Conservation (phyloP, 2,797 vertebrate genomes). For the Platalea minor region DNA sequence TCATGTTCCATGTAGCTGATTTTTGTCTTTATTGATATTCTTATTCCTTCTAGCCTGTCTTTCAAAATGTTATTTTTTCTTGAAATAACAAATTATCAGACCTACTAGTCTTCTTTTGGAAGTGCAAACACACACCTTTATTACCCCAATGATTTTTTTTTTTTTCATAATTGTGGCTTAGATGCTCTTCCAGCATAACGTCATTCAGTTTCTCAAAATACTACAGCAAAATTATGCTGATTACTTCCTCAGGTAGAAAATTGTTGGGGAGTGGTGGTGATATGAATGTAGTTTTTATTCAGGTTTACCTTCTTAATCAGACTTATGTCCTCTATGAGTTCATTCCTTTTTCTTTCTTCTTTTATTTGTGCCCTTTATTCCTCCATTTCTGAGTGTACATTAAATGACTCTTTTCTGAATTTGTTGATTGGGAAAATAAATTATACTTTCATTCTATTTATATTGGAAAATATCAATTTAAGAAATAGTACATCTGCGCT, state of each 20-base stretch:
- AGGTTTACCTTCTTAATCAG: neutral
- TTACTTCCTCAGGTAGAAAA: neutral
- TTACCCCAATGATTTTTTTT: no score
- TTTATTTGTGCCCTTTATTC: neutral
- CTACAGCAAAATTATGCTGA: neutral
- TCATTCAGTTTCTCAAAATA: neutral
- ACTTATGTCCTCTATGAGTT: neutral
- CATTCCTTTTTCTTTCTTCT: neutral
- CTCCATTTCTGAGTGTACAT: neutral
- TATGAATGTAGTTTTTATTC: neutral
- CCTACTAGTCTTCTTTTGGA: neutral
- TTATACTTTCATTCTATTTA: neutral
- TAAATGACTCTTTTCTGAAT: neutral
- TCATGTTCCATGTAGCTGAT: neutral
- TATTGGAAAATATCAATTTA: neutral
- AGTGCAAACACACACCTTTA: neutral
- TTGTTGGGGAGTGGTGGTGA: neutral
- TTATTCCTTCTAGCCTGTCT: neutral
- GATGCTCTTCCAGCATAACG: neutral
- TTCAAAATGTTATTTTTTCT: neutral
- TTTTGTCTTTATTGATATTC: neutral
- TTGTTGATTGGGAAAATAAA: neutral
- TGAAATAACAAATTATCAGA: neutral
- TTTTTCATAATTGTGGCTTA: neutral
- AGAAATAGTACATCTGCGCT: neutral